Percentiles rank a stretch among this genome's conserved stretches.
Conservation (phyloP, 1,140 invertebrate species). For the Trissolcus basalis region DNA sequence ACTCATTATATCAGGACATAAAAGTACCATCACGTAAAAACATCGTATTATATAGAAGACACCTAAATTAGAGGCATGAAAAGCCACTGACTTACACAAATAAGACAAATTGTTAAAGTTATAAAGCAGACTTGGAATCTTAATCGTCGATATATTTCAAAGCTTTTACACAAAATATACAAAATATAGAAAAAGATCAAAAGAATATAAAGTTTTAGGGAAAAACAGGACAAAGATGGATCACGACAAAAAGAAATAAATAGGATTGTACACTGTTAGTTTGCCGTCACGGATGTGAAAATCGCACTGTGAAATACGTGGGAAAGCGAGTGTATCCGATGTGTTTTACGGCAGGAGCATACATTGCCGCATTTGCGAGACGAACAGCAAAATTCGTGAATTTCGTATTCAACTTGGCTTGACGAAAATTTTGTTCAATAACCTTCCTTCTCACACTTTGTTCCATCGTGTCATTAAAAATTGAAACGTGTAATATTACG, state of each 20-base stretch:
- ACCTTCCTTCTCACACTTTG: too few relatives aligned
- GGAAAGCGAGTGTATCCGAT: constrained; percentile 21
- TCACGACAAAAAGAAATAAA: constrained; percentile 39
- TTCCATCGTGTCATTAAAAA: too few relatives aligned
- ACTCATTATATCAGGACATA: too few relatives aligned
- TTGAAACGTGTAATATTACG: too few relatives aligned
- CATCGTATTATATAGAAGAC: too few relatives aligned
- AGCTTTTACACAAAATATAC: too few relatives aligned
- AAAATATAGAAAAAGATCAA: background rate
- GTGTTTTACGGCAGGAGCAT: constrained; percentile 28
- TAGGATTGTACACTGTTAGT: constrained; percentile 42
- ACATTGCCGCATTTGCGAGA: constrained; percentile 15
- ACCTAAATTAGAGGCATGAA: too few relatives aligned
- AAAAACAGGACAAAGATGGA: constrained; percentile 42
- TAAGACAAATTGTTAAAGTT: too few relatives aligned
- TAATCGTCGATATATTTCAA: too few relatives aligned
- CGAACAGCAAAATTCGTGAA: constrained; percentile 13
- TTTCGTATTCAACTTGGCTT: constrained; percentile 17
- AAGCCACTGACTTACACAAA: too few relatives aligned
- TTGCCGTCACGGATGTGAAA: constrained; percentile 46
- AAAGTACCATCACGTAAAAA: too few relatives aligned
- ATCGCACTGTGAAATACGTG: constrained; percentile 46
- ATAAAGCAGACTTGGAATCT: too few relatives aligned
- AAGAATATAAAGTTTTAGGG: background rate
- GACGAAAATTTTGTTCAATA: constrained; percentile 14